These are phyloP conservation scores for Cryptotis parvus DNA, from an alignment of 2,113 vertebrate species.

Conservation along the genomic window DNA sequence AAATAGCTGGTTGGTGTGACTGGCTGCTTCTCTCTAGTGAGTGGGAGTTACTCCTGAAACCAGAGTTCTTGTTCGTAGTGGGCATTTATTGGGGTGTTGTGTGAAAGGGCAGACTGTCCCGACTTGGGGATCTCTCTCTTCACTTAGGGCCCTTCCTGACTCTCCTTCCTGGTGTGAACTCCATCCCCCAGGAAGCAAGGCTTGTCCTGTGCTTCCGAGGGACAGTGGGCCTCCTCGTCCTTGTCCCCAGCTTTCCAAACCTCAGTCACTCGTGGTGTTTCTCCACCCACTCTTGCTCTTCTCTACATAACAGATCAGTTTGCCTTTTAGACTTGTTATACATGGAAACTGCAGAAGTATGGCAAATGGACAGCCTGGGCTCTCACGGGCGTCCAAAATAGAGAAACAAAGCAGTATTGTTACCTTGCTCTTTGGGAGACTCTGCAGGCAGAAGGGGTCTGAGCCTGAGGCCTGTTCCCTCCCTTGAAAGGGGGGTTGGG, in stretches of 20 bases:
- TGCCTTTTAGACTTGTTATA: constrained; percentile 16
- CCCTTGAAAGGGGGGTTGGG: neutral
- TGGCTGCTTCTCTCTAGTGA: constrained; percentile 8
- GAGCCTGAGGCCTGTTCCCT: neutral
- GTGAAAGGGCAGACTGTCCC: constrained; percentile 31
- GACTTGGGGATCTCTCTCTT: neutral
- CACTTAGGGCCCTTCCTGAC: neutral
- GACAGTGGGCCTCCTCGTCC: neutral
- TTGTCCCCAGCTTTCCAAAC: neutral
- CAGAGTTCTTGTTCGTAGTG: constrained; percentile 5
- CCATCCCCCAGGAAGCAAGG: neutral
- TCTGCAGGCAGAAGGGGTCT: neutral
- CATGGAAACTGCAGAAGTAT: neutral
- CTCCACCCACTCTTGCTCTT: neutral
- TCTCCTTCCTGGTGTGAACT: neutral
- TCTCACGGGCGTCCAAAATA: constrained; percentile 41
- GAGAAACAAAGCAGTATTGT: neutral
- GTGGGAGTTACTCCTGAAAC: neutral
- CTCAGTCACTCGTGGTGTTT: neutral
- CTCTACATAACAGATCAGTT: neutral
- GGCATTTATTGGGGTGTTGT: constrained; percentile 46
- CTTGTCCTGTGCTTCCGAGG: neutral
- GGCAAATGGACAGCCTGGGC: constrained; percentile 4
- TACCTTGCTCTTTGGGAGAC: no score
- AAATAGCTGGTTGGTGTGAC: neutral